phyloP scores from a whole-genome alignment of 1,140 invertebrate species.

The Stenopsyche tienmushanensis region DNA sequence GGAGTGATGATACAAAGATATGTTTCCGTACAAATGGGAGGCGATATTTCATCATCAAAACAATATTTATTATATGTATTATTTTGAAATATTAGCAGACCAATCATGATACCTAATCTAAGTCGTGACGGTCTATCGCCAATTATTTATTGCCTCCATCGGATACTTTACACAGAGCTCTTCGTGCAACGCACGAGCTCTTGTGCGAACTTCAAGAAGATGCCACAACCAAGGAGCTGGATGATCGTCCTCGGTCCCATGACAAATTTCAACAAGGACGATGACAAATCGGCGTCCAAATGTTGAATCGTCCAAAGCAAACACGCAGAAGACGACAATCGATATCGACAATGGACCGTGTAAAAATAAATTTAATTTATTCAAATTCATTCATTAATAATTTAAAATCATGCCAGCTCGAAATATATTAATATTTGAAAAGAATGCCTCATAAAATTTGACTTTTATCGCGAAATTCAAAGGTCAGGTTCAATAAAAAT shows the following conservation, averaged over 20 bases:
- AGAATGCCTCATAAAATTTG: neutral
- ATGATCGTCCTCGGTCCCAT: no score
- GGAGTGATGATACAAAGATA: neutral
- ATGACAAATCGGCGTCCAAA: no score
- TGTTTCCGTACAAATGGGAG: neutral
- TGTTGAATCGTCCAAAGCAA: no score
- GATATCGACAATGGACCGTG: no score
- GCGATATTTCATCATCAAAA: neutral
- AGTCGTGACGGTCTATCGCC: conserved; percentile 37
- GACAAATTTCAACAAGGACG: no score
- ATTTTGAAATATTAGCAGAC: conserved; percentile 34
- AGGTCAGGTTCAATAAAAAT: neutral
- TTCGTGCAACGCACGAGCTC: neutral
- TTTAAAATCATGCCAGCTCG: conserved; percentile 2
- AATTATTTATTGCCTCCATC: conserved; percentile 37
- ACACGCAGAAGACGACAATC: no score
- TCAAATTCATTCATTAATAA: no score
- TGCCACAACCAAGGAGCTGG: no score
- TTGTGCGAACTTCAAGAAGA: no score
- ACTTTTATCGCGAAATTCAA: neutral
- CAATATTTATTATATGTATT: conserved; percentile 18
- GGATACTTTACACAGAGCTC: neutral
- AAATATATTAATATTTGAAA: neutral
- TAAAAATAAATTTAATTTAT: no score
- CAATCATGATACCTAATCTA: conserved; percentile 35